These are phyloP conservation scores for Microplitis manilae DNA, from an alignment of 2,888 invertebrate species.

Conservation along the genomic window DNA sequence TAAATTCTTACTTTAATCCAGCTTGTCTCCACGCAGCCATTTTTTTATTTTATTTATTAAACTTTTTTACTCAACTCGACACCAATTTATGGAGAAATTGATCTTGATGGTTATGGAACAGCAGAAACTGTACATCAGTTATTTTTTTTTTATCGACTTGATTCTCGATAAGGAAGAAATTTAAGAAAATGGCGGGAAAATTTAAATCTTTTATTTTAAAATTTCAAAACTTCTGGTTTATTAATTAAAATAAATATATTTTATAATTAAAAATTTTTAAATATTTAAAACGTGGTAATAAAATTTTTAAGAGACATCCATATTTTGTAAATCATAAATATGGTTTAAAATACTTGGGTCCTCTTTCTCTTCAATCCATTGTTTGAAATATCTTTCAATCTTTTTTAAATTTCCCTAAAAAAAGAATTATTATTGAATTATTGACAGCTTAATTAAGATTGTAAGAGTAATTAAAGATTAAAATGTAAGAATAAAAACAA, in stretches of 20 bases:
- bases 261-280: neutral
- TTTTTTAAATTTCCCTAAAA: conserved; percentile 53
- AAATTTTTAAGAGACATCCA: neutral
- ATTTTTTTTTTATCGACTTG: neutral
- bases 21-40: conserved; percentile 90
- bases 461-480: neutral
- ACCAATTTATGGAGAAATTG: conserved; percentile 11
- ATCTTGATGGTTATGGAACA: conserved; percentile 32
- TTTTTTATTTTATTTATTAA: conserved; percentile 60
- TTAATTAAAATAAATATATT: neutral
- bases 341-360: conserved; percentile 57
- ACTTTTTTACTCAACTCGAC: conserved; percentile 4
- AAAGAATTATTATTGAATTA: neutral
- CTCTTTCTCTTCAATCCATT: conserved; percentile 56
- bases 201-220: too few relatives aligned
- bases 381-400: conserved; percentile 52
- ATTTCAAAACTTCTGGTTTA: too few relatives aligned
- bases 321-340: conserved; percentile 46
- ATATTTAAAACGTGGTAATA: too few relatives aligned
- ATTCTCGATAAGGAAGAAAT: neutral
- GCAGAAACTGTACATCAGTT: conserved; percentile 33
- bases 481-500: conserved; percentile 11
- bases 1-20: conserved; percentile 82
- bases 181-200: too few relatives aligned
- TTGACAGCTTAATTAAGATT: neutral